Evolutionary conservation across 1,140 invertebrate species (phyloP), one percentile per base, ranked within the genome.

Genomic region (Ostrea edulis): DNA sequence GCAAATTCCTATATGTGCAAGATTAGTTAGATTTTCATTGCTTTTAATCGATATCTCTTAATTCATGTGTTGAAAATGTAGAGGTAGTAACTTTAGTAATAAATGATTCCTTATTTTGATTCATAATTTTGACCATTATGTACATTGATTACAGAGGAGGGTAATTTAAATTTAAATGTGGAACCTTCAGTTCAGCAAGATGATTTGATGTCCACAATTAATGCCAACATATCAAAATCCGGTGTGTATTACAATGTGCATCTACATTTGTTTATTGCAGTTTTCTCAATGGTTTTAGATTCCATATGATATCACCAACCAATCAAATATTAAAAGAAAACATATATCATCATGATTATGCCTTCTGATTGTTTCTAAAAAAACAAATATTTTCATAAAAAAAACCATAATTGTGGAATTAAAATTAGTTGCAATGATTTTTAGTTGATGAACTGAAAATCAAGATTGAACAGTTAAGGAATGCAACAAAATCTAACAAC

Each of bases 381-480:
- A n/a, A n/a, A n/a, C n/a, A n/a, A n/a, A 58, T 58, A 58, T 58
- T 17, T 12, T 58, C 20, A 20, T 58, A 58, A 17, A 4, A 58
- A 9, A 58, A 58, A 58, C 20, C 8, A 58, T 12, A 12, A 20
- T 58, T 58, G 14, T 58, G 12, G 8, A 12, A 58, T 58, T 58
- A 58, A n/a, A n/a, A n/a, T n/a, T n/a, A 58, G 12, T 4, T 12
- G 55, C 55, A 12, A 58, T 58, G 55, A 58, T 58, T 58, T 58
- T 58, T 58, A 58, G 55, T 58, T 58, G 55, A 58, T 58, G 55
- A 58, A 58, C 12, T 58, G 55, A 58, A 58, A 58, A 58, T 58
- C 55, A 58, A 58, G 12, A 58, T 58, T 58, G 55, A 58, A 58
- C 55, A 58, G 55, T 12, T 58, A 58, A 58, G 12, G 55, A 58